phyloP scores from a whole-genome alignment of 2,113 vertebrate genomes.

The Agelaius tricolor region DNA sequence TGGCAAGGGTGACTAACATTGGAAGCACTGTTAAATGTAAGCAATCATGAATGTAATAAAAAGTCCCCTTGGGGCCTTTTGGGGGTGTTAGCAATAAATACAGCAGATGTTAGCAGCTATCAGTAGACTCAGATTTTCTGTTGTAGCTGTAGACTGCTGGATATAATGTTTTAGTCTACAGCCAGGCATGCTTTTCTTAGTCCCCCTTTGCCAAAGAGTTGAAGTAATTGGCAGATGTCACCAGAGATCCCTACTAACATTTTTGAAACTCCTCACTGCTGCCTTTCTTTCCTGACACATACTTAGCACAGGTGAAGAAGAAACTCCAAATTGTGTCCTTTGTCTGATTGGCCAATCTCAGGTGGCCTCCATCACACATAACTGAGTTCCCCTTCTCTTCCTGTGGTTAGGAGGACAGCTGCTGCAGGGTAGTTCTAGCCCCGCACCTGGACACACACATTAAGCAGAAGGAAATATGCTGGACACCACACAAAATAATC shows the following conservation, averaged over 20 bases:
- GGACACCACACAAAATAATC: not conserved
- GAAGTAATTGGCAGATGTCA: not conserved
- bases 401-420: not conserved
- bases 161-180: not conserved
- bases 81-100: not conserved
- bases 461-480: not conserved
- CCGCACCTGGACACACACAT: not conserved
- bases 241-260: not conserved
- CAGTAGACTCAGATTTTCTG: not conserved
- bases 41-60: not conserved
- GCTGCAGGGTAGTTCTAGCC: not conserved
- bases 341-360: not conserved
- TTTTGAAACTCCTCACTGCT: not conserved
- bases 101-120: not conserved
- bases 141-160: not conserved
- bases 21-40: not conserved
- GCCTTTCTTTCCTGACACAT: not conserved
- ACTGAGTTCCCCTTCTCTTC: not conserved
- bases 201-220: not conserved
- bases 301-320: not conserved
- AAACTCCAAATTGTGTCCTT: not conserved
- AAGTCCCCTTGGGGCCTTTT: not conserved
- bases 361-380: not conserved
- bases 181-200: not conserved
- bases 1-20: not conserved